These are phyloP conservation scores for Lottia scabra DNA, from an alignment of 2,888 invertebrate species.

Conservation along the genomic window DNA sequence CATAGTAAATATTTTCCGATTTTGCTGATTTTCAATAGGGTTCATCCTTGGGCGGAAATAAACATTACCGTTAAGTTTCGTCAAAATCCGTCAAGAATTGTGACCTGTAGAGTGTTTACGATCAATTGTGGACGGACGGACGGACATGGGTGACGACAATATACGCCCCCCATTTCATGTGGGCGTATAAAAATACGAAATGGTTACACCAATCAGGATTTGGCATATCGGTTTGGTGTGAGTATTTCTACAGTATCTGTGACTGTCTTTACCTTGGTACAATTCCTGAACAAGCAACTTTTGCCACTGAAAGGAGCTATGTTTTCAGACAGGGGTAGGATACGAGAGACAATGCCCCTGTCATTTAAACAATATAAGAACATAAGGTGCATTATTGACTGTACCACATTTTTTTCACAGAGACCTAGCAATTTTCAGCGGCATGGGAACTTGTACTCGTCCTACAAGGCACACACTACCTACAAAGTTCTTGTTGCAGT, in stretches of 20 bases:
- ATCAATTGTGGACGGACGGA: too few relatives aligned
- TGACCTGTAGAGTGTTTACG: too few relatives aligned
- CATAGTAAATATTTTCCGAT: too few relatives aligned
- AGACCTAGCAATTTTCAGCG: neutral
- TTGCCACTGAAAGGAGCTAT: neutral
- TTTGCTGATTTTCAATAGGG: too few relatives aligned
- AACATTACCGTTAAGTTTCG: too few relatives aligned
- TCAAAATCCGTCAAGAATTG: too few relatives aligned
- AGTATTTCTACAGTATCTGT: neutral
- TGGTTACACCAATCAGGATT: neutral
- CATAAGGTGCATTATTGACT: slow-evolving; percentile 8
- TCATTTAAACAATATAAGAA: slow-evolving; percentile 8
- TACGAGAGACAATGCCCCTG: neutral
- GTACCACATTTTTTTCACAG: slow-evolving; percentile 8
- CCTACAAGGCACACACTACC: slow-evolving; percentile 8
- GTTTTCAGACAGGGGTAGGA: neutral
- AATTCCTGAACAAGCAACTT: slow-evolving; percentile 3
- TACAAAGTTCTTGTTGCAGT: slow-evolving; percentile 11
- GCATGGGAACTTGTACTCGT: neutral
- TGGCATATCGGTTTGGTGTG: neutral
- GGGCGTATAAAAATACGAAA: neutral
- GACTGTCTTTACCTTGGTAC: slow-evolving; percentile 3
- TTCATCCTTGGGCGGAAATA: too few relatives aligned
- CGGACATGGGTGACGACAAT: too few relatives aligned
- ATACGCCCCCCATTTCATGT: too few relatives aligned